Evolutionary conservation across 2,888 invertebrate genomes (phyloP), one percentile per base, ranked within the genome.

Genomic region (Drosophila vallismaia): DNA sequence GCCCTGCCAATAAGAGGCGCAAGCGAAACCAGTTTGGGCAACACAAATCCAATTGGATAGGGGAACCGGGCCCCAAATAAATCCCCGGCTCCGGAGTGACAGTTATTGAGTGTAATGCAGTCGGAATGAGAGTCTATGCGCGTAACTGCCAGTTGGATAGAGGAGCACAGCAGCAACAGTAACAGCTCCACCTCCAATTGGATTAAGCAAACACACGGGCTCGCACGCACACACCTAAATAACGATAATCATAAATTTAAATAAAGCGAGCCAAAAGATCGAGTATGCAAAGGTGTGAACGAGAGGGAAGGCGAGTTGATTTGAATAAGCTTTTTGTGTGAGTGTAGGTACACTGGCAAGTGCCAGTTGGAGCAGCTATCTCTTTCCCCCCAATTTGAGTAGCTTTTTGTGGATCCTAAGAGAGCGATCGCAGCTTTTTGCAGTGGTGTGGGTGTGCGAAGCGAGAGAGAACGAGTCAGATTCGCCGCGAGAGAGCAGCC

Each of bases 101-200:
- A 80, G 59, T 74, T 70, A 51, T 46, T 19, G 52, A 59, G 57
- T 33, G 44, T 54, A 68, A 71, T 73, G 59, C 73, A 60, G 58
- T 50, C 71, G 56, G 66, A 57, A 64, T 71, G 66, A 66, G 67
- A 60, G 55, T 70, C 59, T 67, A 59, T 75, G 59, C 40, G 55
- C 52, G 12, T 58, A 36, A 51, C 58, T 50, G 53, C 59, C 66
- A 54, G 52, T 53, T 50, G 50, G 84, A 76, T 66, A 74, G 86
- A 84, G 66, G 72, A 82, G 77, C 62, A 76, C 74, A 45, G 66
- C 83, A 76, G 69, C 71, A 77, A 66, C 74, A 69, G 62, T 59
- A 71, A 33, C 75, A 73, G 76, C 88, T 88, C 80, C 86, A 83
- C 83, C 83, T 83, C 84, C 84, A 82, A 86, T 84, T 88, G 86